Evolutionary conservation across 2,888 invertebrate species (phyloP).

Genomic region (Liodrosophila aerea): DNA sequence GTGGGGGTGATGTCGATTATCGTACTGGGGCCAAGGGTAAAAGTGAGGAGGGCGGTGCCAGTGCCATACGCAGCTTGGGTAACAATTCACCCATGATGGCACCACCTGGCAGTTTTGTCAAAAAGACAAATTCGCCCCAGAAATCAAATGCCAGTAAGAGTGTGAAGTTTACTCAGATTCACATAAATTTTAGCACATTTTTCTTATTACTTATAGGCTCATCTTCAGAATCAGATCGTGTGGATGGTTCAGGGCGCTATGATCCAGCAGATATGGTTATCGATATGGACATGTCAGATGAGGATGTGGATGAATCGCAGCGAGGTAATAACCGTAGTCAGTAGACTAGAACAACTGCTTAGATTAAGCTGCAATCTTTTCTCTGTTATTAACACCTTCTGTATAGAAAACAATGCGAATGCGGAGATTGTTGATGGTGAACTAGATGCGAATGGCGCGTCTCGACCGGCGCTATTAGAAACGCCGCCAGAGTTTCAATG

Average conservation of each 20-base stretch:
- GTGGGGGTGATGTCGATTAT: constrained; percentile 78
- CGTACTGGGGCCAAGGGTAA: constrained; percentile 50
- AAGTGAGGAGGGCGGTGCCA: constrained; percentile 38
- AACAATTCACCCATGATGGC: constrained; percentile 63
- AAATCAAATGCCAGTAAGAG: constrained; percentile 78
- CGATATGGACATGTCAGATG: constrained; percentile 94
- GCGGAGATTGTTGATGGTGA: constrained; percentile 44
- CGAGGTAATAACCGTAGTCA: constrained; percentile 74
- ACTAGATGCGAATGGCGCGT: constrained; percentile 49
- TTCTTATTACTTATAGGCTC: constrained; percentile 58
- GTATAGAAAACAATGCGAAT: constrained; percentile 52
- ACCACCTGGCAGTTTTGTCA: constrained; percentile 53
- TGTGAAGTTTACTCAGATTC: background rate
- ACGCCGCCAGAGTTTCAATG: constrained; percentile 78
- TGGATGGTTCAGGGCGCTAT: constrained; percentile 76
- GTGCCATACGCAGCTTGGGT: constrained; percentile 49
- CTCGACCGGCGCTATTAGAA: constrained; percentile 75
- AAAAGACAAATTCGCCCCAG: constrained; percentile 68
- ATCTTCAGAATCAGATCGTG: constrained; percentile 73
- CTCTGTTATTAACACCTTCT: constrained; percentile 16
- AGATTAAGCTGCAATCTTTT: constrained; percentile 17
- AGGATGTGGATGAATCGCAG: constrained; percentile 84
- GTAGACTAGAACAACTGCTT: constrained; percentile 3
- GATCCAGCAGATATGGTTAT: constrained; percentile 88
- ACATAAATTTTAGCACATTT: too few species aligned